Evolutionary conservation across 2,888 invertebrate species (phyloP), one percentile per base, ranked within the genome.

Genomic region (Cerastoderma edule): DNA sequence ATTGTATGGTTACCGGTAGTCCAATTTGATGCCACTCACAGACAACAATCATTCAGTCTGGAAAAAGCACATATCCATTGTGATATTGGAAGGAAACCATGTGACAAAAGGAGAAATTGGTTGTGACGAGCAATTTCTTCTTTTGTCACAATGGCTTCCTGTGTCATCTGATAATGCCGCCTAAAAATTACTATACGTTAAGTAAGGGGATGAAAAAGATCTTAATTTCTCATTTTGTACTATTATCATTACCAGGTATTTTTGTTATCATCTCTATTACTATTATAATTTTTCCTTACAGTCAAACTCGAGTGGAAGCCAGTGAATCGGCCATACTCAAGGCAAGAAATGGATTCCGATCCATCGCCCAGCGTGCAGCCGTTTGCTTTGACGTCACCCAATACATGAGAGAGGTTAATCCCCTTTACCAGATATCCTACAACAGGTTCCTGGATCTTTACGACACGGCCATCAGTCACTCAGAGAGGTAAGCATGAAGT

Each of bases 301-400:
- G 91, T 57, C 90, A 90, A 85, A 71, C 74, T 19, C 83, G 92
- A 33, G 88, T 92, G n/a, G 89, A 89, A 50, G 75, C 77, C 46
- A 87, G 87, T 63, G 90, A 90, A 71, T 82, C 79, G 24, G 85
- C 89, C 24, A 89, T 93, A 24, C 75, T 83, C 60, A 87, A 90
- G 75, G 91, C 91, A 0, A 75, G 90, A 44, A 92, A 92, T 80
- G 87, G 88, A 46, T 92, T 89, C 85, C 83, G 91, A n/a, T 80
- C 84, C 22, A 91, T 93, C 50, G 92, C 93, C 4, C 85, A 85
- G 68, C 80, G 91, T 44, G 93, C 89, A 5, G 91, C 92, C 0
- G 91, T 92, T 5, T 91, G 92, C 73, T 93, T 91, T 77, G 91
- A 92, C 83, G 89, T 89, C 1, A 86, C 86, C 33, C 91, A 91